phyloP scores from a whole-genome alignment of 2,797 vertebrate genomes.

The Glyptemys insculpta region DNA sequence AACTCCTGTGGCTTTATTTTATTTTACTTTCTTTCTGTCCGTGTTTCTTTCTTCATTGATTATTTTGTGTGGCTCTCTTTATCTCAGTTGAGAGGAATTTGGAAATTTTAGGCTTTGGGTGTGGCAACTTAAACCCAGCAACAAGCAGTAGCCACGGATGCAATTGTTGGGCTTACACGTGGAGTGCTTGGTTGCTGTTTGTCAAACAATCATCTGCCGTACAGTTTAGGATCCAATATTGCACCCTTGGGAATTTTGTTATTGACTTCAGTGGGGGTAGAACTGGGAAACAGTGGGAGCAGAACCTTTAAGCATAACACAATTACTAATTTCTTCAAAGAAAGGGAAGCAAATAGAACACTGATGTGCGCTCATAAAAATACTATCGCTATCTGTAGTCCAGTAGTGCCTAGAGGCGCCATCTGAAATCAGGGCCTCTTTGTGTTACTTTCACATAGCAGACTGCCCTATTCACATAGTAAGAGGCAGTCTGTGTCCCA shows the following conservation, averaged over 20 bases:
- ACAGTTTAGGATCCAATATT: neutral
- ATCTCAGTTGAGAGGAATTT: neutral
- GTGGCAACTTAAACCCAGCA: neutral
- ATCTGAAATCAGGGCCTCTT: neutral
- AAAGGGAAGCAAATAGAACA: neutral
- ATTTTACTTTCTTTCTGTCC: neutral
- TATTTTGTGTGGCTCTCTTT: neutral
- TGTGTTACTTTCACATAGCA: neutral
- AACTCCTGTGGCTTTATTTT: neutral
- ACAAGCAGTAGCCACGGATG: accelerated
- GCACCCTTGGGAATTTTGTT: accelerated
- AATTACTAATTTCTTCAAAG: neutral
- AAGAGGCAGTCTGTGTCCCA: neutral
- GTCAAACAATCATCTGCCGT: accelerated
- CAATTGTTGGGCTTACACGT: neutral
- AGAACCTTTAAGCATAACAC: neutral
- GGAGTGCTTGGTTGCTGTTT: accelerated
- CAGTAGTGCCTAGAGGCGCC: neutral
- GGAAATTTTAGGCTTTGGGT: neutral
- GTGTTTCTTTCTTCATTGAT: neutral
- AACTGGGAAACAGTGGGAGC: neutral
- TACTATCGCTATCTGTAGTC: neutral
- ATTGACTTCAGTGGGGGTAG: neutral
- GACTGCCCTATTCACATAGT: neutral
- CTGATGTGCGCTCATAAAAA: neutral